Percentiles rank a stretch among this genome's conserved stretches.
Conservation (phyloP, 2,888 invertebrate genomes). For the Troglohyphantes excavatus region DNA sequence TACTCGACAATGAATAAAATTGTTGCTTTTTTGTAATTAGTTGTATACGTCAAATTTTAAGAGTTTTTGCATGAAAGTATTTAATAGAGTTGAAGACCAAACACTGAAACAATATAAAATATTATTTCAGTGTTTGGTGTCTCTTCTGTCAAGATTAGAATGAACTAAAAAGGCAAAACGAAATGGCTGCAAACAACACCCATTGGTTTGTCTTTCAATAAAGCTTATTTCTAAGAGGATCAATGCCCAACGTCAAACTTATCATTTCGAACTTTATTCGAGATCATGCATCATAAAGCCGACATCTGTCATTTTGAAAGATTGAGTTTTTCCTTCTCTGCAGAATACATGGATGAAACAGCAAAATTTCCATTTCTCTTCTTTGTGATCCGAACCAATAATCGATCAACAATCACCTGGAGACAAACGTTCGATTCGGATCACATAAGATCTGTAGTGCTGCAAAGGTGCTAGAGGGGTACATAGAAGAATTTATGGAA, state of each 20-base stretch:
- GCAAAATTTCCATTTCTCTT: conserved; percentile 26
- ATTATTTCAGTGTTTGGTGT: no score
- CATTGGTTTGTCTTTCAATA: not conserved
- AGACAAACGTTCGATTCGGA: conserved; percentile 18
- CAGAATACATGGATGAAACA: conserved; percentile 1
- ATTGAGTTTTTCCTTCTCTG: conserved; percentile 22
- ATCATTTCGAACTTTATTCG: conserved; percentile 20
- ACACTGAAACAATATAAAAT: no score
- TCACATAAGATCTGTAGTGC: no score
- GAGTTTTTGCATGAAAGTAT: no score
- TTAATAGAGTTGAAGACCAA: no score
- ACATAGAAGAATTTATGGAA: no score
- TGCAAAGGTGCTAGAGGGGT: no score
- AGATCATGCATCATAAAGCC: conserved; percentile 20
- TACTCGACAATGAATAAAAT: no score
- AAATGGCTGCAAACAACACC: not conserved
- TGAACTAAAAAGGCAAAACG: no score
- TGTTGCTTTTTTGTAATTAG: no score
- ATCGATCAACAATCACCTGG: conserved; percentile 27
- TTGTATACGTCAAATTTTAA: no score
- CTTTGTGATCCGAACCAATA: conserved; percentile 17
- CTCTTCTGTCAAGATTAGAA: no score
- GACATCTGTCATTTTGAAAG: conserved; percentile 34
- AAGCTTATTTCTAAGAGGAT: conserved; percentile 14
- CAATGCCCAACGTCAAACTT: conserved; percentile 14